phyloP scores from a whole-genome alignment of 2,888 invertebrate genomes.

The Pyrrhia umbra region DNA sequence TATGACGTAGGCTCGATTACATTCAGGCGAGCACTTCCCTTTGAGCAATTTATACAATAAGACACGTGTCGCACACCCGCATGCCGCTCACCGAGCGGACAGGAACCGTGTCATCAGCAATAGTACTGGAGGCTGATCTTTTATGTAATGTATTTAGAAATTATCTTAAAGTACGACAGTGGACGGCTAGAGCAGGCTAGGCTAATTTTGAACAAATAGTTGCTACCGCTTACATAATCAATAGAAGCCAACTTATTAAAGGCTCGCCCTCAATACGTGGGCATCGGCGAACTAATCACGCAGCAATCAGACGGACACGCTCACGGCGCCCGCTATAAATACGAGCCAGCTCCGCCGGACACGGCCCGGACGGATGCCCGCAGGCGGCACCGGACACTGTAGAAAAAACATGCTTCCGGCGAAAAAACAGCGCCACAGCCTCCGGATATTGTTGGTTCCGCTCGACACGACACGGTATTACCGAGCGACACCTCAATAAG shows the following conservation, averaged over 20 bases:
- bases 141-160: too few relatives aligned
- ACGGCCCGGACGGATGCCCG: slow-evolving; percentile 12
- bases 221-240: background rate
- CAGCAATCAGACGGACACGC: slow-evolving; percentile 4
- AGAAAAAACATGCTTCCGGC: slow-evolving; percentile 45
- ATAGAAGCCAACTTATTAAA: background rate
- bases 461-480: slow-evolving; percentile 33
- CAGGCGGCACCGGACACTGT: slow-evolving; percentile 26
- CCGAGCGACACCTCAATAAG: slow-evolving; percentile 4
- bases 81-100: too few relatives aligned
- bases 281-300: slow-evolving; percentile 11
- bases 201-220: too few relatives aligned
- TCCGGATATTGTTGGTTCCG: slow-evolving; percentile 55
- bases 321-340: slow-evolving; percentile 17
- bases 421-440: slow-evolving; percentile 47
- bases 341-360: background rate
- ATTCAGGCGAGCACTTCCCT: background rate
- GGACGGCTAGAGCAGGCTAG: too few relatives aligned
- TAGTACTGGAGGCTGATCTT: too few relatives aligned
- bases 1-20: background rate
- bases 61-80: background rate
- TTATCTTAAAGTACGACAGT: too few relatives aligned
- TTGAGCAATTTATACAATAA: background rate
- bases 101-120: too few relatives aligned
- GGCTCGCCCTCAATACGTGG: background rate